Evolutionary conservation across 2,797 vertebrate genomes (phyloP), one percentile per base, ranked within the genome.

Genomic region (Lophotriccus pileatus): DNA sequence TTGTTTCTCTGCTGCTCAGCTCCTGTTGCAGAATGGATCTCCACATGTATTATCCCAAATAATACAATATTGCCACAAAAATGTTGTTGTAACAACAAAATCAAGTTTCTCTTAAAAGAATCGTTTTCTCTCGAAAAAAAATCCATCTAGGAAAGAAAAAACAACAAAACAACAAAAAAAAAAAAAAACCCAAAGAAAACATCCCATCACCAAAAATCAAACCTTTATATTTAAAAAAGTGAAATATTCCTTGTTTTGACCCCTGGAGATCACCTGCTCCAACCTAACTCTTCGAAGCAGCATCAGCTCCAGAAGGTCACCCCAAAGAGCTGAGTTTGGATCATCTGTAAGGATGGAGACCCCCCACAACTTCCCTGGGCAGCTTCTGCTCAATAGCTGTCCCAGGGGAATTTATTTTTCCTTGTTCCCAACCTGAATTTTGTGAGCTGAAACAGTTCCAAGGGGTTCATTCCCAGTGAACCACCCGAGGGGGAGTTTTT

Each of bases 401-500:
- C 19, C 39, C 11, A 24, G 8, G 22, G 30, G 8, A 34, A 32
- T 43, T 49, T n/a, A 6, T 6, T 28, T 34, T n/a, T 22, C 32
- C 15, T 39, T 16, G 5, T 41, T 12, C 32, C 50, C 10, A 12
- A 17, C 21, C 7, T 20, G 2, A 58, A 53, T 78, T 68, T 50
- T 22, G 22, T 19, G 5, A 5, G 11, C 52, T 87, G 44, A 44
- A 74, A 15, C 7, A 12, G 25, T 52, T 87, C 1, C 6, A 37
- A 13, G 2, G 0, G 24, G 27, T 75, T 58, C 6, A 8, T 25
- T 19, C 8, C 19, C 22, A 10, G 4, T 6, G n/a, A 72, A 15
- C 12, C 20, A 19, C 1, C 1, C 4, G 24, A 58, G 17, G 22
- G 9, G 18, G 55, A 17, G 0, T 2, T 30, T 52, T 62, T 24